Percentiles rank a stretch among this genome's conserved stretches.
Evolutionary conservation across 2,113 vertebrate species (phyloP).

Genomic region (Neogobius melanostomus): DNA sequence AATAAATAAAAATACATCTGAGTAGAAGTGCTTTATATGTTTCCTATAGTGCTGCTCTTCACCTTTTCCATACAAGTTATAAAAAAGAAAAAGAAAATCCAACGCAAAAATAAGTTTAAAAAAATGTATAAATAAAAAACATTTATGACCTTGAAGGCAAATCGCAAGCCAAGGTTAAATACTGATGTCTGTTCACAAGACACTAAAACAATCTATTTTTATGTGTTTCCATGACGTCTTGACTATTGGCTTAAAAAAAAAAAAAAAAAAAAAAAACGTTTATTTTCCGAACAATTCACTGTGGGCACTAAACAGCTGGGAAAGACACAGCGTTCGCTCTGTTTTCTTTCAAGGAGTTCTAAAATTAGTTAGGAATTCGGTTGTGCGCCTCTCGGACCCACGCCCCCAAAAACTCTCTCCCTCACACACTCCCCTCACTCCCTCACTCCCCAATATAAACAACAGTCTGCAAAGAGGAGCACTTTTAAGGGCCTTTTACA

Average conservation of each 20-base stretch:
- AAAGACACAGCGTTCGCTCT: constrained; percentile 51
- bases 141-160: neutral
- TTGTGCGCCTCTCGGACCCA: constrained; percentile 61
- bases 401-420: constrained; percentile 50
- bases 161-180: neutral
- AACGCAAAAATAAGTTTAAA: no score
- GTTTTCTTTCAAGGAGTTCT: constrained; percentile 73
- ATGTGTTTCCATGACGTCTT: constrained; percentile 8
- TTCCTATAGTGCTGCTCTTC: no score
- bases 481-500: constrained; percentile 41
- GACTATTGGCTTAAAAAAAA: neutral
- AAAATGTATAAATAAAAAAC: no score
- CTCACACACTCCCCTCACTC: constrained; percentile 45
- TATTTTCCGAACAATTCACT: constrained; percentile 33
- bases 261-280: constrained; percentile 1
- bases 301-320: constrained; percentile 51
- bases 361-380: constrained; percentile 77
- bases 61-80: no score
- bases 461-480: constrained; percentile 49
- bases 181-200: neutral
- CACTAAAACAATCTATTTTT: neutral
- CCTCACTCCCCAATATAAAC: constrained; percentile 65
- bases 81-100: no score
- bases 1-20: no score
- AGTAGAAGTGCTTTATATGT: no score